These are phyloP conservation scores for Metalampra italica DNA, from an alignment of 2,888 invertebrate species.

Conservation along the genomic window DNA sequence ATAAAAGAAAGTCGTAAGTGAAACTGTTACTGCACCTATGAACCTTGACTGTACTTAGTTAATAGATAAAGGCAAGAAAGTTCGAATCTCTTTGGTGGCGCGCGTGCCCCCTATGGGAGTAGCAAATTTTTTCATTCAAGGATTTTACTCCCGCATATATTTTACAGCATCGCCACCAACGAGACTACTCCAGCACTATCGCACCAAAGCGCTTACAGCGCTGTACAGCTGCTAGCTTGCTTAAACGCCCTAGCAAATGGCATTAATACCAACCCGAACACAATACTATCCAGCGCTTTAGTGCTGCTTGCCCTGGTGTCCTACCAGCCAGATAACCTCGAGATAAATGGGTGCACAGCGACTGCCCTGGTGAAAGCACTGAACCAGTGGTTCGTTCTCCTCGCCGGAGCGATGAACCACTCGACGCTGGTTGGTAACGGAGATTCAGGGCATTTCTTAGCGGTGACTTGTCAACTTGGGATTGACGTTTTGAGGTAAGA, in stretches of 20 bases:
- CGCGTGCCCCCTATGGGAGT: too few species aligned
- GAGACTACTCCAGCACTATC: conserved; percentile 53
- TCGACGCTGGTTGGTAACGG: conserved; percentile 43
- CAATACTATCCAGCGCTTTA: conserved; percentile 53
- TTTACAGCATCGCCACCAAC: conserved; percentile 42
- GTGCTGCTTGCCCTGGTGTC: conserved; percentile 56
- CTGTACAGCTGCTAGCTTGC: conserved; percentile 57
- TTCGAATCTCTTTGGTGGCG: too few species aligned
- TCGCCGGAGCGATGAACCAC: conserved; percentile 50
- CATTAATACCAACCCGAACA: conserved; percentile 40
- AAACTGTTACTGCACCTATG: too few species aligned
- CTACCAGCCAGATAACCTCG: conserved; percentile 53
- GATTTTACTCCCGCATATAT: background rate
- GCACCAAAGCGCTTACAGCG: conserved; percentile 65
- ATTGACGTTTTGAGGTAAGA: conserved; percentile 50
- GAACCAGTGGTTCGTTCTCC: conserved; percentile 50
- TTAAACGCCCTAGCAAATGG: conserved; percentile 41
- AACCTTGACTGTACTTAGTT: too few species aligned
- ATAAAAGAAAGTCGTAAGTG: too few species aligned
- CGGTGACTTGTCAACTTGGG: conserved; percentile 52
- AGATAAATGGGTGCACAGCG: conserved; percentile 37
- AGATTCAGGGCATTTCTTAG: conserved; percentile 46
- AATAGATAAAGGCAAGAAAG: too few species aligned
- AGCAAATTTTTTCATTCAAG: too few species aligned
- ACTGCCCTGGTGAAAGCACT: conserved; percentile 43